Evolutionary conservation across 1,140 invertebrate species (phyloP), one percentile per base, ranked within the genome.

Genomic region (Onthophagus taurus): DNA sequence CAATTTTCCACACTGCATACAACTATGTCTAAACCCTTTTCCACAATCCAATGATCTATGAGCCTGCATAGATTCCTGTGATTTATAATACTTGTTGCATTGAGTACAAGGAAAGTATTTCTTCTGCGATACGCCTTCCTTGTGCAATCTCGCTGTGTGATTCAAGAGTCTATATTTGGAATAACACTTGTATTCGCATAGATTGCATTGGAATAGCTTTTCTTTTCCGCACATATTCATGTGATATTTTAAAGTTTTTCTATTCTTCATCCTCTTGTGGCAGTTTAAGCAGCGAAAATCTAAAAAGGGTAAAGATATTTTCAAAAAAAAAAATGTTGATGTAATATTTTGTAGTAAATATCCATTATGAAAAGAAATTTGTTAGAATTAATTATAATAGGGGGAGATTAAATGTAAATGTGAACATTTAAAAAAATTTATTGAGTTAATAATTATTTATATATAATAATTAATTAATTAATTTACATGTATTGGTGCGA

Each of bases 221-320:
- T n/a, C n/a, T n/a, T n/a, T n/a, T n/a, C 30, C 29, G 24, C 26
- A 9, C 20, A 16, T 19, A 33, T 23, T 4, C 4, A 14, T n/a
- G 20, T 13, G 12, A 26, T 26, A 7, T 26, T 26, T n/a, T 26
- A 26, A 26, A 26, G 23, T 11, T 66, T 24, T 58, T 58, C 34
- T 7, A 7, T 26, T 26, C n/a, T 26, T 26, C 23, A 26, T 26
- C 23, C 6, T n/a, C 23, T 7, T 26, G 23, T 26, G 23, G 23
- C n/a, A n/a, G n/a, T n/a, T n/a, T n/a, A n/a, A n/a, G n/a, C n/a
- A n/a, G n/a, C n/a, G n/a, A n/a, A n/a, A n/a, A n/a, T n/a, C n/a
- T n/a, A n/a, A n/a, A n/a, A n/a, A n/a, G n/a, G n/a, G n/a, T n/a
- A n/a, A n/a, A n/a, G n/a, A n/a, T n/a, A n/a, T n/a, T n/a, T n/a